Base-by-base conservation (phyloP, 2,113 vertebrate species). In the Zeus faber region DNA sequence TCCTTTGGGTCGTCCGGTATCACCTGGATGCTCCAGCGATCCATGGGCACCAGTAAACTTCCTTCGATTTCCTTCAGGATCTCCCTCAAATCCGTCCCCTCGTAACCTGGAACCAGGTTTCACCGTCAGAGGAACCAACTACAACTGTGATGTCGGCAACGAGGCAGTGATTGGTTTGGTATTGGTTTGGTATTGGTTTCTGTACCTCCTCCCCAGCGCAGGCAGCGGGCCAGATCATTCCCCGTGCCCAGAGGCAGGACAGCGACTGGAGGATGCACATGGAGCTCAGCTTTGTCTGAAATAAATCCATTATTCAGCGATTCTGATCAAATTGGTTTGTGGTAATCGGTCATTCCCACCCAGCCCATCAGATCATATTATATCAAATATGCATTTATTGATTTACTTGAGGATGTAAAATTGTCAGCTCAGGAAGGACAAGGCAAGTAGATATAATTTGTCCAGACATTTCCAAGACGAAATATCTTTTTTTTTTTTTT, bases 171-270 rank as follows among this genome's bases (percentile, higher is more conserved):
- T 22, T 45, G 17, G n/a, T 17, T 24, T 16, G 31, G 46, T 2
- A 8, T n/a, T 46, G n/a, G 40, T 41, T 17, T 37, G 33, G n/a
- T 43, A 13, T 6, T 44, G 13, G 16, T 13, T 40, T 51, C 26
- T 62, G 84, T 85, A 96, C 94, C 93, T 88, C 93, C 92, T 52
- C 94, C 94, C 94, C 94, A 96, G 69, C 91, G 88, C 8, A 96
- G 86, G 77, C 93, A 95, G 11, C 94, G 91, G 17, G 94, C 93
- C 67, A 96, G 54, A 65, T 90, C 88, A 25, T 90, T 90, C 21
- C 88, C 88, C 1, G 94, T 96, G 6, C 94, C 94, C 43, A 96
- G 79, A 35, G 94, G 93, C 55, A 96, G 74, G 14, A 90, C 62
- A 3, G 86, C 86, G 17, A 95, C 89, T 0, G 92, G 90, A 14